Conservation (phyloP, 2,113 vertebrate species). For the Sebastes schlegelii region DNA sequence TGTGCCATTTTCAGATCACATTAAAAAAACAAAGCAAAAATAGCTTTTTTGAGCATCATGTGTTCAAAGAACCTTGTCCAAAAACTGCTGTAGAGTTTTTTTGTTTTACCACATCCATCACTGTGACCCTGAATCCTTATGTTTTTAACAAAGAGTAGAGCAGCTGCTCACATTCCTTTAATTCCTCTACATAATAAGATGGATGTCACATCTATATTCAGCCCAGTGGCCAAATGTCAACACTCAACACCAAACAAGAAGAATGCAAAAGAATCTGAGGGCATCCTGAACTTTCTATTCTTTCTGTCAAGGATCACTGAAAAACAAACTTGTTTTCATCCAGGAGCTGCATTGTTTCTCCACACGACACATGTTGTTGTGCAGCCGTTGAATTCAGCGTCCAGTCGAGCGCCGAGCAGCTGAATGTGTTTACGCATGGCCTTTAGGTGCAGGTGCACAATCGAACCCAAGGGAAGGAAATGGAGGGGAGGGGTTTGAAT, state of each 20-base stretch:
- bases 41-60: background rate
- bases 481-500: slow-evolving; percentile 71
- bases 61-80: background rate
- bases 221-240: slow-evolving; percentile 50
- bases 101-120: background rate
- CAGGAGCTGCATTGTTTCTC: slow-evolving; percentile 62
- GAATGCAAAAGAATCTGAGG: slow-evolving; percentile 46
- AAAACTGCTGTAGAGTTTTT: background rate
- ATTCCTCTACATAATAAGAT: slow-evolving; percentile 59
- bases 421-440: slow-evolving; percentile 60
- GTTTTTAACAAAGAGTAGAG: slow-evolving; percentile 27
- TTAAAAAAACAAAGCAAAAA: background rate
- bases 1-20: background rate
- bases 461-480: slow-evolving; percentile 72
- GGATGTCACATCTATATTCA: slow-evolving; percentile 41
- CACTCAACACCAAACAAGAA: slow-evolving; percentile 13
- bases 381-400: slow-evolving; percentile 38
- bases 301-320: slow-evolving; percentile 32
- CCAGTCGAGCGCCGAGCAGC: slow-evolving; percentile 27
- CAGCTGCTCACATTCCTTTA: slow-evolving; percentile 63
- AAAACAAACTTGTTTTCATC: slow-evolving; percentile 73
- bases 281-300: slow-evolving; percentile 68
- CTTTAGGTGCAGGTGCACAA: slow-evolving; percentile 75
- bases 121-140: slow-evolving; percentile 25
- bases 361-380: slow-evolving; percentile 64